Evolutionary conservation across 1,140 invertebrate genomes (phyloP).

Genomic region (Andrena cerasifolii): DNA sequence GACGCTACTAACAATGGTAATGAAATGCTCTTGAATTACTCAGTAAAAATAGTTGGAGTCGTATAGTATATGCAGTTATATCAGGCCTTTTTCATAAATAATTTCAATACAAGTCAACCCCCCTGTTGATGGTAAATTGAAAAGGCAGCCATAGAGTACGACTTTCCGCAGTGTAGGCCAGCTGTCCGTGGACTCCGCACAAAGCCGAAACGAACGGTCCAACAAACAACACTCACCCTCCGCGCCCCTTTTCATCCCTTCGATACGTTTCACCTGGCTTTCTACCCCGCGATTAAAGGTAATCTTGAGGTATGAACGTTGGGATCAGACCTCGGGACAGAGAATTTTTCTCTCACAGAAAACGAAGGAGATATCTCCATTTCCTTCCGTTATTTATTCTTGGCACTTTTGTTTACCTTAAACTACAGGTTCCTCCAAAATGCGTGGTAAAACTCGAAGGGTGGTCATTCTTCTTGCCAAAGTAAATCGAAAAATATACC

Average conservation of each 20-base stretch:
- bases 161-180: conserved; percentile 41
- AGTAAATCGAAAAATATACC: no score
- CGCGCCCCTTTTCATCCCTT: conserved; percentile 43
- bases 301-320: conserved; percentile 4
- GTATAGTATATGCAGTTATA: neutral
- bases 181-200: conserved; percentile 41
- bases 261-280: conserved; percentile 28
- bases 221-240: conserved; percentile 60
- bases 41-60: neutral
- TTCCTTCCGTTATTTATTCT: no score
- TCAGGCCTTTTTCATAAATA: conserved; percentile 19
- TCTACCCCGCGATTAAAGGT: conserved; percentile 52
- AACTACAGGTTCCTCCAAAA: no score
- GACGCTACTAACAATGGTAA: no score
- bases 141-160: conserved; percentile 17
- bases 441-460: no score
- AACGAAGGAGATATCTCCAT: neutral
- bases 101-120: conserved; percentile 31
- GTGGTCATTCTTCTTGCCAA: no score
- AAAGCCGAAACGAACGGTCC: conserved; percentile 55
- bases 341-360: neutral
- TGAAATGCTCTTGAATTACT: no score
- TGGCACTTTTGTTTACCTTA: no score
- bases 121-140: conserved; percentile 15
- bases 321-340: no score